Percentiles rank a stretch among this genome's conserved stretches.
Evolutionary conservation across 2,113 vertebrate species (phyloP).

Genomic region (Sminthopsis crassicaudata): DNA sequence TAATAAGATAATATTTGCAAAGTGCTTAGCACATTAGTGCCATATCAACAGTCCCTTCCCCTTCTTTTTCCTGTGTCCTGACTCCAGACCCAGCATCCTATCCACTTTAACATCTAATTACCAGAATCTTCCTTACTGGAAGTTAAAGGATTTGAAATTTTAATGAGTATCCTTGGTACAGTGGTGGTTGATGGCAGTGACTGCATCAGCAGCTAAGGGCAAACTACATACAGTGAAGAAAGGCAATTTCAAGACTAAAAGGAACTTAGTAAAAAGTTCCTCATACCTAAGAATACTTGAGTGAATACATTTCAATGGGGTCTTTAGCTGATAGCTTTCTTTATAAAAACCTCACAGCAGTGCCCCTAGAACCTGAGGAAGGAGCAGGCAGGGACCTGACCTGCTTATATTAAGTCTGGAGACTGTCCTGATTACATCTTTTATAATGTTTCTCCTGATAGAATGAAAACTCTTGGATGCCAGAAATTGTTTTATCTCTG

Average conservation of each 20-base stretch:
- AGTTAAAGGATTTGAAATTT: neutral
- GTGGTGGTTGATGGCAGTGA: neutral
- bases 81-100: neutral
- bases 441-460: neutral
- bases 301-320: neutral
- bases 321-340: neutral
- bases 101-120: neutral
- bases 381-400: neutral
- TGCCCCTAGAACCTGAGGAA: neutral
- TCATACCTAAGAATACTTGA: neutral
- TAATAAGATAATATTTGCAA: neutral
- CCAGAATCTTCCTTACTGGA: neutral
- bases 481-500: neutral
- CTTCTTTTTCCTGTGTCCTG: neutral
- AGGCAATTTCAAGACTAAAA: neutral
- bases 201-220: neutral
- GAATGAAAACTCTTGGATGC: neutral
- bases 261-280: neutral
- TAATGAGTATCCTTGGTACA: neutral
- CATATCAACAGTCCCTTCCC: neutral
- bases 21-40: neutral
- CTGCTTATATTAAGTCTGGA: neutral
- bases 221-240: neutral
- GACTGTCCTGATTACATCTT: neutral
- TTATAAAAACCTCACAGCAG: neutral